Percentiles rank a stretch among this genome's conserved stretches.
Conservation (phyloP, 2,888 invertebrate species). For the Sepioteuthis lessoniana region DNA sequence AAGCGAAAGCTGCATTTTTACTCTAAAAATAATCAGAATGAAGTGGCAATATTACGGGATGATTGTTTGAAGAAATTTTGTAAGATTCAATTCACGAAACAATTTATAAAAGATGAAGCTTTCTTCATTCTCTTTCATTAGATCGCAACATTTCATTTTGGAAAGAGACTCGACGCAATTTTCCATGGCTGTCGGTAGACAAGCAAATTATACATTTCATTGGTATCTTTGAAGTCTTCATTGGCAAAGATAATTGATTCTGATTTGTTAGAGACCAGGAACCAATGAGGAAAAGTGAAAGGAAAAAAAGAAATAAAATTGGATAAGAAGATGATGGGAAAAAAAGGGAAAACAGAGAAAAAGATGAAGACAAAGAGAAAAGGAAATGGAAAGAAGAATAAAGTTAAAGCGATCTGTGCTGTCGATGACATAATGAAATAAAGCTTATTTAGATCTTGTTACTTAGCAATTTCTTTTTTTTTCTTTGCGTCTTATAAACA, state of each 20-base stretch:
- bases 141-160: not conserved
- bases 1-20: no score
- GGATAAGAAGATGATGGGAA: not conserved
- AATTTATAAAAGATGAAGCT: not conserved
- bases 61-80: not conserved
- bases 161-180: not conserved
- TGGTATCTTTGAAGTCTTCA: slow-evolving; percentile 33
- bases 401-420: no score
- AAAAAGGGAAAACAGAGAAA: not conserved
- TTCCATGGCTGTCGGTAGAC: not conserved
- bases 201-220: slow-evolving; percentile 7
- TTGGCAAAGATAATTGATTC: not conserved
- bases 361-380: not conserved
- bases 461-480: no score
- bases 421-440: no score
- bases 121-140: not conserved
- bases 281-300: not conserved
- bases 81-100: not conserved
- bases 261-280: not conserved
- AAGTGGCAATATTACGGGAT: not conserved
- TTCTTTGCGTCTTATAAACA: no score
- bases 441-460: no score
- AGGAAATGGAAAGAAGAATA: not conserved
- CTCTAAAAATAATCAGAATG: no score
- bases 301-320: not conserved